Percentiles rank a stretch among this genome's conserved stretches.
Conservation (phyloP, 2,888 invertebrate genomes). For the Plebejus argus region DNA sequence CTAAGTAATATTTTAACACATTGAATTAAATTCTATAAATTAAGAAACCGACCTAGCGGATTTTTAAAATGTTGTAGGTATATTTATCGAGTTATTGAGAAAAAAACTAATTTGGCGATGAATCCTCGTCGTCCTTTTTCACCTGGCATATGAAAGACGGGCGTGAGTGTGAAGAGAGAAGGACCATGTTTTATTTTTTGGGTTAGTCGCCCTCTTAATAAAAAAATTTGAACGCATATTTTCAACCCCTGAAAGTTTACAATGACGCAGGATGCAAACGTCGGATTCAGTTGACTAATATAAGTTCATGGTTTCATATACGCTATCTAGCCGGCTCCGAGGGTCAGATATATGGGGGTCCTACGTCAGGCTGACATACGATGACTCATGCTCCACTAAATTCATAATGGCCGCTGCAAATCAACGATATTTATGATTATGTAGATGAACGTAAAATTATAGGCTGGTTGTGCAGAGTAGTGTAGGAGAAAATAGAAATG, state of each 20-base stretch:
- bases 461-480: not conserved
- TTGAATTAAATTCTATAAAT: too few relatives aligned
- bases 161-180: too few relatives aligned
- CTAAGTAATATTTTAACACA: too few relatives aligned
- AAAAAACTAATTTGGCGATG: too few relatives aligned
- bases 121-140: too few relatives aligned
- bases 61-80: too few relatives aligned
- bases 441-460: slow-evolving; percentile 6
- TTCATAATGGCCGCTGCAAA: slow-evolving; percentile 16
- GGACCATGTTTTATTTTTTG: too few relatives aligned
- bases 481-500: not conserved
- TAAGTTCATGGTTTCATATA: slow-evolving; percentile 3
- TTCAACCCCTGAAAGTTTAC: not conserved
- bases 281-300: not conserved
- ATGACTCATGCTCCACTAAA: slow-evolving; percentile 28
- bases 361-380: slow-evolving; percentile 24
- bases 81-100: too few relatives aligned
- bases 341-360: slow-evolving; percentile 12
- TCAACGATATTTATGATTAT: slow-evolving; percentile 22
- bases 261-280: slow-evolving; percentile 9
- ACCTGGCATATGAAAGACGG: too few relatives aligned
- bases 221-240: not conserved
- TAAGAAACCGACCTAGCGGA: too few relatives aligned
- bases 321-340: not conserved
- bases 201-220: too few relatives aligned